Conservation (phyloP, 2,113 vertebrate genomes). For the Eulemur macaco region DNA sequence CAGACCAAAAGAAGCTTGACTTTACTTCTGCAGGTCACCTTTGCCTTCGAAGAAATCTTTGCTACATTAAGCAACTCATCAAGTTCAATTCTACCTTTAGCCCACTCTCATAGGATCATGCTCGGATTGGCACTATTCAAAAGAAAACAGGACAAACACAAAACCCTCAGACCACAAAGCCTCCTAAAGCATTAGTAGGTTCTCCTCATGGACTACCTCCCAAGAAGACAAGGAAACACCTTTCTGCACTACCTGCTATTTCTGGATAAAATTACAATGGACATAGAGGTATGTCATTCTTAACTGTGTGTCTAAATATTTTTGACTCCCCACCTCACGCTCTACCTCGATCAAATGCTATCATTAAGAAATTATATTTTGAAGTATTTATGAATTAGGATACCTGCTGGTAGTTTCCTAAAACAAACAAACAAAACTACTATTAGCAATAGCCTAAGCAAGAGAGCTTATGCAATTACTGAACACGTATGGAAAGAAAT, state of each 20-base stretch:
- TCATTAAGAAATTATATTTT: slow-evolving; percentile 10
- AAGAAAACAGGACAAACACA: background rate
- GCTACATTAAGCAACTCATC: background rate
- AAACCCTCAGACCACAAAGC: background rate
- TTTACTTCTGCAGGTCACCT: background rate
- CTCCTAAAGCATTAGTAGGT: background rate
- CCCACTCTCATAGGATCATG: background rate
- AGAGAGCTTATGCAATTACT: background rate
- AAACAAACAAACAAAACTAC: slow-evolving; percentile 13
- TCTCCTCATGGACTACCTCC: background rate
- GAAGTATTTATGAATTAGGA: background rate
- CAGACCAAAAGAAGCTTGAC: background rate
- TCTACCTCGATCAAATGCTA: background rate
- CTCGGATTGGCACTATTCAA: background rate
- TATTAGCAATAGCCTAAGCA: background rate
- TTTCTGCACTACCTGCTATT: background rate
- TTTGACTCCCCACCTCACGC: background rate
- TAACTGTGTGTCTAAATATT: background rate
- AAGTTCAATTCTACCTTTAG: background rate
- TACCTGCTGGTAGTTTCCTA: slow-evolving; percentile 3
- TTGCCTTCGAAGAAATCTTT: background rate
- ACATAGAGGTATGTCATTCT: background rate
- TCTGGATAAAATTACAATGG: background rate
- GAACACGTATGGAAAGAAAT: slow-evolving; percentile 44
- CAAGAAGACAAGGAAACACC: background rate